Evolutionary conservation across 2,797 vertebrate species (phyloP).

Genomic region (Moxostoma hubbsi): DNA sequence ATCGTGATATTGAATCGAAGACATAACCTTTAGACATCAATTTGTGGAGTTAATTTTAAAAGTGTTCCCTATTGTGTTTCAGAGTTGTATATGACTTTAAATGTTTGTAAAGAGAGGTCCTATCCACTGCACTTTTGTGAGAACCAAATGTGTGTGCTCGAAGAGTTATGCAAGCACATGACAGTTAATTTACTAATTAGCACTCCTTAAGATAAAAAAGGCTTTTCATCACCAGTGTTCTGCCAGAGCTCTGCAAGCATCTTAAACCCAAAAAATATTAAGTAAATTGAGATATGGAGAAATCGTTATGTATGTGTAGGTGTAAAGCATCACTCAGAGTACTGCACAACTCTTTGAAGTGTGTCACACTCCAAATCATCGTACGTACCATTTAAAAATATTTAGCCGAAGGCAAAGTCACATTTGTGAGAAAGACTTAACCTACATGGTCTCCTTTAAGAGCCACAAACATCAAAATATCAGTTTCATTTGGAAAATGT

Average conservation of each 20-base stretch:
- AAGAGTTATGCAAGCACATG: not conserved
- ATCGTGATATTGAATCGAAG: no score
- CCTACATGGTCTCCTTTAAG: slow-evolving; percentile 36
- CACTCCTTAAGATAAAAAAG: not conserved
- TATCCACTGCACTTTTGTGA: not conserved
- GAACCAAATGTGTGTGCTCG: not conserved
- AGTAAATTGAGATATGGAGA: not conserved
- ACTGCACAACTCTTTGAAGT: slow-evolving; percentile 1
- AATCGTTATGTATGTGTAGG: not conserved
- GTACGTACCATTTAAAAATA: not conserved
- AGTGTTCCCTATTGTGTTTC: not conserved
- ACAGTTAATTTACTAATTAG: no score
- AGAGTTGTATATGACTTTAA: not conserved
- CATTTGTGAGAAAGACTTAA: slow-evolving; percentile 28
- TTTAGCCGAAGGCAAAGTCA: not conserved
- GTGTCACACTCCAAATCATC: not conserved
- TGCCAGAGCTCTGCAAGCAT: not conserved
- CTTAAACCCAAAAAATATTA: not conserved
- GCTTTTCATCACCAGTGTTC: not conserved
- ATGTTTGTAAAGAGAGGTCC: not conserved
- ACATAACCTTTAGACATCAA: no score
- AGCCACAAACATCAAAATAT: slow-evolving; percentile 13
- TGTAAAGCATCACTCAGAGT: not conserved
- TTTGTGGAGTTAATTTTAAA: no score
- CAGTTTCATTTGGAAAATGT: slow-evolving; percentile 31